These are phyloP conservation scores for Distichodus sexfasciatus DNA, from an alignment of 2,797 vertebrate genomes.

Conservation along the genomic window DNA sequence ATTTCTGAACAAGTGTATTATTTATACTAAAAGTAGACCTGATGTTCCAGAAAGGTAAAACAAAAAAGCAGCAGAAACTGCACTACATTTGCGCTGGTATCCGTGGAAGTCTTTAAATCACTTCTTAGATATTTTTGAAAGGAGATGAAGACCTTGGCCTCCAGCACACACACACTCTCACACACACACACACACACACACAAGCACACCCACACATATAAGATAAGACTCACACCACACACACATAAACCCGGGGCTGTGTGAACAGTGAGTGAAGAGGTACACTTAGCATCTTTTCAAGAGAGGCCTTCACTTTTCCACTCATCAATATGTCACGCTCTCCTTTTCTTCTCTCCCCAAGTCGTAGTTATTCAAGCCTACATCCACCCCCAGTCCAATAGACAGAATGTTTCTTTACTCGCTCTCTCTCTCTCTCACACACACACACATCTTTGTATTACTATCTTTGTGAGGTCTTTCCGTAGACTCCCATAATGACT, in stretches of 20 bases:
- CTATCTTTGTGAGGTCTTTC: too few relatives aligned
- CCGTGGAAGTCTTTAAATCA: background rate
- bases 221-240: too few relatives aligned
- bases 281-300: background rate
- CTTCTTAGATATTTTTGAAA: background rate
- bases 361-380: background rate
- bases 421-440: background rate
- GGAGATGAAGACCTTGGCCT: constrained; percentile 39
- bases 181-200: constrained; percentile 39
- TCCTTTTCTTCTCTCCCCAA: constrained; percentile 46
- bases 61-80: background rate
- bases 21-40: background rate
- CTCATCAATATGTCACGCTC: constrained; percentile 39
- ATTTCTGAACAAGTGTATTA: background rate
- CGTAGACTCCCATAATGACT: too few relatives aligned
- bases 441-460: too few relatives aligned
- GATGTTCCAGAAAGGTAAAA: background rate
- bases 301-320: constrained; percentile 18
- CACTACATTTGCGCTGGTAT: background rate
- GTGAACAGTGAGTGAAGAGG: background rate
- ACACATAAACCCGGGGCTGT: too few relatives aligned
- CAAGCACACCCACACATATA: too few relatives aligned
- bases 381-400: background rate
- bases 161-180: constrained; percentile 22
- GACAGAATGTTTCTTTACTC: background rate